Conservation (phyloP, 2,888 invertebrate species). For the Ormyrus thymus region DNA sequence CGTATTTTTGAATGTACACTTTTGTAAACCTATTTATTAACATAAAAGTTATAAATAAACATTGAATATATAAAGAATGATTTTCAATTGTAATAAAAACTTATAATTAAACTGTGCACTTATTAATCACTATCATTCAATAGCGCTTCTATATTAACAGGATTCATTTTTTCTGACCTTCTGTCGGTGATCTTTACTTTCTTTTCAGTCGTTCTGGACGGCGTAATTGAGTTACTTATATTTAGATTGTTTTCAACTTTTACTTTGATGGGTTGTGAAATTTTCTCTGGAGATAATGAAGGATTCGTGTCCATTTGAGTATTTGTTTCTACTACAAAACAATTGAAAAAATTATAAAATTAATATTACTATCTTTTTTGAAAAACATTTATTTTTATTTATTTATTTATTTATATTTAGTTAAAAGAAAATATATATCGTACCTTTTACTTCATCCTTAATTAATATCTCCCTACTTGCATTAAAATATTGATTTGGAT, state of each 20-base stretch:
- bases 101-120: slow-evolving; percentile 25
- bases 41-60: slow-evolving; percentile 8
- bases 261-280: slow-evolving; percentile 50
- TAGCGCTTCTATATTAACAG: slow-evolving; percentile 63
- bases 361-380: not conserved
- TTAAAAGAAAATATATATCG: not conserved
- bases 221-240: slow-evolving; percentile 46
- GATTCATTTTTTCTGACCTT: slow-evolving; percentile 57
- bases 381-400: not conserved
- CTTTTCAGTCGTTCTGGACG: slow-evolving; percentile 46
- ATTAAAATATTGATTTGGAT: slow-evolving; percentile 95
- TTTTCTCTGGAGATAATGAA: slow-evolving; percentile 51
- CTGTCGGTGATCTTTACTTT: slow-evolving; percentile 46
- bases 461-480: slow-evolving; percentile 71
- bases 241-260: slow-evolving; percentile 52
- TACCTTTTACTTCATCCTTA: slow-evolving; percentile 58
- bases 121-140: slow-evolving; percentile 63
- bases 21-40: slow-evolving; percentile 39
- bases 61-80: slow-evolving; percentile 6
- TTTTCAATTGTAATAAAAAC: slow-evolving; percentile 11
- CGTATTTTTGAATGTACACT: slow-evolving; percentile 19
- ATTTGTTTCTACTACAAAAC: slow-evolving; percentile 38
- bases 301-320: slow-evolving; percentile 6
- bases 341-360: slow-evolving; percentile 10
- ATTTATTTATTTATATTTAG: not conserved